phyloP scores from a whole-genome alignment of 2,113 vertebrate species.

The Apeltes quadracus region DNA sequence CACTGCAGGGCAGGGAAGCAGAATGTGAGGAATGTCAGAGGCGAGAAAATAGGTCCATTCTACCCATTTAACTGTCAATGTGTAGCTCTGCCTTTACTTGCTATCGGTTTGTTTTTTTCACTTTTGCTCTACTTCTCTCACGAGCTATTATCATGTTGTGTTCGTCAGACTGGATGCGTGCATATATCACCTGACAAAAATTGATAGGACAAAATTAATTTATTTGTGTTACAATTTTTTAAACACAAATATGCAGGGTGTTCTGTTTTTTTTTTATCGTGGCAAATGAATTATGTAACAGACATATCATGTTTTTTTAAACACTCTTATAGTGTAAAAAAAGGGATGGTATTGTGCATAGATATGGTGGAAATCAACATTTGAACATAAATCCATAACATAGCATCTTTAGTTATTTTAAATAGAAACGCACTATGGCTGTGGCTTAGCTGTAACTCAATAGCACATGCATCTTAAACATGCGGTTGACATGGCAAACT shows the following conservation, averaged over 20 bases:
- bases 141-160: background rate
- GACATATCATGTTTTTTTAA: slow-evolving; percentile 63
- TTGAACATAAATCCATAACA: slow-evolving; percentile 50
- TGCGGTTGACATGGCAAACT: slow-evolving; percentile 63
- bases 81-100: slow-evolving; percentile 8
- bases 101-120: slow-evolving; percentile 7
- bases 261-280: slow-evolving; percentile 48
- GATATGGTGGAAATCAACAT: slow-evolving; percentile 34
- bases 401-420: slow-evolving; percentile 33
- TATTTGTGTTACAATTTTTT: slow-evolving; percentile 75
- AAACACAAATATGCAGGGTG: slow-evolving; percentile 76
- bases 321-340: slow-evolving; percentile 63
- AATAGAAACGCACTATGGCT: slow-evolving; percentile 73
- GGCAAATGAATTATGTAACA: slow-evolving; percentile 56
- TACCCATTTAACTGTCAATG: slow-evolving; percentile 35
- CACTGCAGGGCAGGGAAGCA: slow-evolving; percentile 67
- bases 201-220: slow-evolving; percentile 58
- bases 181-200: slow-evolving; percentile 32
- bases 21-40: slow-evolving; percentile 78
- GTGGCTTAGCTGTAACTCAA: slow-evolving; percentile 70
- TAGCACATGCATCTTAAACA: slow-evolving; percentile 74
- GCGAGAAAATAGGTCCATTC: slow-evolving; percentile 60
- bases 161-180: background rate
- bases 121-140: background rate
- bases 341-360: slow-evolving; percentile 45